Evolutionary conservation across 2,888 invertebrate genomes (phyloP).

Genomic region (Globia sparganii): DNA sequence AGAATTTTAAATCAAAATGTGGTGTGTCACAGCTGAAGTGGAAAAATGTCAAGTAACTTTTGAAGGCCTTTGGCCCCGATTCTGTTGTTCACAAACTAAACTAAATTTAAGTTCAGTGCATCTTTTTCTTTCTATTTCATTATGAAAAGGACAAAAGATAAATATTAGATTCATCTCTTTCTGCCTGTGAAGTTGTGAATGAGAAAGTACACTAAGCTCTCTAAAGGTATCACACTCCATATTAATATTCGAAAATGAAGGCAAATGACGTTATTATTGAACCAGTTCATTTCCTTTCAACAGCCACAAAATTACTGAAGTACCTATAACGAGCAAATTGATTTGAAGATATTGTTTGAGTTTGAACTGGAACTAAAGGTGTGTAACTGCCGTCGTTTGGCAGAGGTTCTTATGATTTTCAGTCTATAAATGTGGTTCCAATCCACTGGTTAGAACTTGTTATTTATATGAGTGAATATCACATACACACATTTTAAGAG

Average conservation of each 20-base stretch:
- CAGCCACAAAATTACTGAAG: slow-evolving; percentile 10
- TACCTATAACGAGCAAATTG: slow-evolving; percentile 34
- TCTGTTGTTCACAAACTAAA: too few relatives aligned
- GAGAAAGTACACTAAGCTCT: neutral
- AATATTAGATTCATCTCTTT: neutral
- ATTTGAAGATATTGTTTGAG: slow-evolving; percentile 34
- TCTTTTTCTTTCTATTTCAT: too few relatives aligned
- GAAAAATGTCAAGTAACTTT: too few relatives aligned
- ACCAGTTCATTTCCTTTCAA: slow-evolving; percentile 10
- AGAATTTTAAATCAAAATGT: too few relatives aligned
- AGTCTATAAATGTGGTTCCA: slow-evolving; percentile 19
- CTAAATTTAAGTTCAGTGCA: too few relatives aligned
- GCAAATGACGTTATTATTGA: neutral
- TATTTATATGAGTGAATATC: too few relatives aligned
- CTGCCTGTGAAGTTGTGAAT: neutral
- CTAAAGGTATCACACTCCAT: neutral
- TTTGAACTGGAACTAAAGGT: slow-evolving; percentile 31
- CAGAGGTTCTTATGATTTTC: slow-evolving; percentile 24
- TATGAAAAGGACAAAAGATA: too few relatives aligned
- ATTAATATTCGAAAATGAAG: neutral
- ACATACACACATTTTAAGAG: too few relatives aligned
- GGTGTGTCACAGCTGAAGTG: too few relatives aligned
- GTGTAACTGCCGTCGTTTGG: slow-evolving; percentile 33
- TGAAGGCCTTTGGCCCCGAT: too few relatives aligned
- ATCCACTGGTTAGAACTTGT: slow-evolving; percentile 2